Conservation (phyloP, 2,888 invertebrate genomes). For the Andricus quercusramuli region DNA sequence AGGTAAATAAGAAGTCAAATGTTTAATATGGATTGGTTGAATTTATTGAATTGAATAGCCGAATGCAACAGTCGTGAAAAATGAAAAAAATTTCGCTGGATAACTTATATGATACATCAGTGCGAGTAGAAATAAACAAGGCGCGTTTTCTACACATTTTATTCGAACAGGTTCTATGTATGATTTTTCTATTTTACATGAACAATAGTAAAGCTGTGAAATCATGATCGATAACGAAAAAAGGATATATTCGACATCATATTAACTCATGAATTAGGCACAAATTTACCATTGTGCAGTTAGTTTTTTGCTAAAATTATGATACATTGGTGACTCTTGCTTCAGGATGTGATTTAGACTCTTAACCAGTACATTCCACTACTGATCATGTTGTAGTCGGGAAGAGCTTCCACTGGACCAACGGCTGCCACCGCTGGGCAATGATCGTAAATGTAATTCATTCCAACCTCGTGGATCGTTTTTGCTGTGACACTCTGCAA, state of each 20-base stretch:
- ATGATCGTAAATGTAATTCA: conserved; percentile 95
- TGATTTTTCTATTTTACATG: conserved; percentile 30
- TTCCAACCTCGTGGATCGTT: conserved; percentile 92
- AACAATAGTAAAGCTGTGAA: conserved; percentile 36
- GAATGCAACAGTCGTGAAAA: conserved; percentile 16
- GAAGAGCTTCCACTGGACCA: conserved; percentile 94
- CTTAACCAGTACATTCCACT: conserved; percentile 94
- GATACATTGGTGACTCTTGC: conserved; percentile 50
- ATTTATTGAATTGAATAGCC: conserved; percentile 27
- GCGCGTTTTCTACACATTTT: conserved; percentile 43
- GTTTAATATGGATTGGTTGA: not conserved
- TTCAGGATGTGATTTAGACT: conserved; percentile 81
- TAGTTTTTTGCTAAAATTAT: conserved; percentile 43
- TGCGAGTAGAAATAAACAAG: conserved; percentile 46
- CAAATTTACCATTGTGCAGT: conserved; percentile 30
- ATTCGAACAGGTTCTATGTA: conserved; percentile 41
- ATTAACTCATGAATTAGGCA: conserved; percentile 25
- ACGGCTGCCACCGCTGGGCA: conserved; percentile 97
- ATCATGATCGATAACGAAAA: conserved; percentile 27
- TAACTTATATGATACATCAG: conserved; percentile 42
- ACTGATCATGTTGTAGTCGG: conserved; percentile 93
- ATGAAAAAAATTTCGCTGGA: not conserved
- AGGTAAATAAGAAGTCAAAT: not conserved
- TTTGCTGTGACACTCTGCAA: conserved; percentile 87
- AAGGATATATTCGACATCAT: not conserved